Base-by-base conservation (phyloP, 2,797 vertebrate species). In the Leptatherina wallacei region DNA sequence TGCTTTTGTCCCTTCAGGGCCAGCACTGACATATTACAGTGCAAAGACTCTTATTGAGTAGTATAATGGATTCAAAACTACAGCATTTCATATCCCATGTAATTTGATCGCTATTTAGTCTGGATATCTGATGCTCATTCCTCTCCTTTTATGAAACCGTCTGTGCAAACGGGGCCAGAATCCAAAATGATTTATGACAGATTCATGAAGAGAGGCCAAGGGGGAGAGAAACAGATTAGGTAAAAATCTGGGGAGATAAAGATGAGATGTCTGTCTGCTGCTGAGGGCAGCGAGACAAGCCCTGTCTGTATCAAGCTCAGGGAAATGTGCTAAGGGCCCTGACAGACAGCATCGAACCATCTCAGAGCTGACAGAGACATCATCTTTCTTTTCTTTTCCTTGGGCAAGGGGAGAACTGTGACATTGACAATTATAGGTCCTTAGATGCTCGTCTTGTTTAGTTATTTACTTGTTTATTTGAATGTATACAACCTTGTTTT, bases 141-240 rank as follows among this genome's bases (percentile, higher is more conserved):
- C 87, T 89, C 71, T 89, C 80, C 84, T 85, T 93, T 92, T 93
- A 92, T 92, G 88, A 93, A 93, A 92, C 81, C 87, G 87, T 88
- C 88, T 88, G 91, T 90, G 91, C 89, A 86, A 90, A 92, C 79
- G 82, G 90, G 89, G 89, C 89, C 84, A 82, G 89, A 92, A 92
- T 93, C 92, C 92, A 92, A 92, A 92, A 94, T 93, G 92, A 94
- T 94, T 94, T 93, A 94, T 93, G 93, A 92, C 93, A 93, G 93
- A 94, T 93, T 94, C 89, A 91, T 93, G 92, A 92, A 93, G 91
- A 92, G 90, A 89, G 90, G 91, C 88, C 89, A 88, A 89, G 90
- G 89, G 71, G 90, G 89, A 90, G 89, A 93, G 91, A 91, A 92
- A 93, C 86, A 89, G 93, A 94, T 94, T 94, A 94, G 93, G 91